Evolutionary conservation across 2,797 vertebrate genomes (phyloP).

Genomic region (Lindbergichthys nudifrons): DNA sequence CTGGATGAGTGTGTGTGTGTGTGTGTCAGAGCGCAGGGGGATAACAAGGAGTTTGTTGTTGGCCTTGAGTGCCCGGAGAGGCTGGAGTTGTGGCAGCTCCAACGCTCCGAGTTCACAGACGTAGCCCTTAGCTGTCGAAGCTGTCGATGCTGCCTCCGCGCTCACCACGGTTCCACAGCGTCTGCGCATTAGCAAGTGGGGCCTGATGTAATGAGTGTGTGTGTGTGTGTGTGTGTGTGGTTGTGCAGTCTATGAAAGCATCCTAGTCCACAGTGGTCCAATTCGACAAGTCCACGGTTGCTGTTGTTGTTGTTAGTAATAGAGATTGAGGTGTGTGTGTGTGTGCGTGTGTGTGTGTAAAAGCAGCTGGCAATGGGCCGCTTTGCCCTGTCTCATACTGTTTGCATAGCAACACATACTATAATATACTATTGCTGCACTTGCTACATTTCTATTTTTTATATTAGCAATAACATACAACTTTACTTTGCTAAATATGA

Average conservation of each 20-base stretch:
- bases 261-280: conserved; percentile 51
- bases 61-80: conserved; percentile 82
- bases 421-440: conserved; percentile 6
- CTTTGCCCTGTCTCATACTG: conserved; percentile 37
- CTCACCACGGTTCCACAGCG: conserved; percentile 74
- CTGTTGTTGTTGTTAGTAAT: conserved; percentile 49
- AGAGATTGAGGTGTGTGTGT: conserved; percentile 14
- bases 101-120: conserved; percentile 84
- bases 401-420: conserved; percentile 34
- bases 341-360: conserved; percentile 13
- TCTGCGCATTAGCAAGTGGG: conserved; percentile 73
- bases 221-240: conserved; percentile 49
- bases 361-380: conserved; percentile 28
- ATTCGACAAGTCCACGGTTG: conserved; percentile 35
- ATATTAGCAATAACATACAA: background rate
- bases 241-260: conserved; percentile 44
- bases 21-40: conserved; percentile 71
- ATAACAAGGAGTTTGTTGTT: conserved; percentile 85
- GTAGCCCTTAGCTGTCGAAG: conserved; percentile 86
- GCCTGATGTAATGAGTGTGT: conserved; percentile 71
- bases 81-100: conserved; percentile 81
- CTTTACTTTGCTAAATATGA: no score
- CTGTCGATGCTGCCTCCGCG: conserved; percentile 79
- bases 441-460: background rate
- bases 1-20: conserved; percentile 30